A percentile compares a stretch with the other conserved stretches of the same genome.
Evolutionary conservation across 1,140 invertebrate species (phyloP).

Genomic region (Marisa cornuarietis): DNA sequence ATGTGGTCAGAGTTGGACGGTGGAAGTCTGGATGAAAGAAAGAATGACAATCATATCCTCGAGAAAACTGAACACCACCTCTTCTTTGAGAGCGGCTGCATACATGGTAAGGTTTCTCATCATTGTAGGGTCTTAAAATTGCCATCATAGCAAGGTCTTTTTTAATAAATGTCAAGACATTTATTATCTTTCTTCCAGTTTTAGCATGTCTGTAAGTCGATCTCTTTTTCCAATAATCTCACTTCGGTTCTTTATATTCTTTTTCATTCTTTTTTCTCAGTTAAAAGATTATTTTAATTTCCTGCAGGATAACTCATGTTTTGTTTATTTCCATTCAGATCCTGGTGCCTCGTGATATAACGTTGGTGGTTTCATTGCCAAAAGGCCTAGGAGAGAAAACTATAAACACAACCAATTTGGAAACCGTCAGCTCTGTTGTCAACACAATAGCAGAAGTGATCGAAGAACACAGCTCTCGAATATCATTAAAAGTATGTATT

Average conservation of each 20-base stretch:
- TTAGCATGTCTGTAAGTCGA: no score
- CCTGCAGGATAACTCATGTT: no score
- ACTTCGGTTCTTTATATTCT: conserved; percentile 3
- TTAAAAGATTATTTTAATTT: background rate
- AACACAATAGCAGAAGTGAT: conserved; percentile 12
- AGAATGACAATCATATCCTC: no score
- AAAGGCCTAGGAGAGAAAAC: conserved; percentile 18
- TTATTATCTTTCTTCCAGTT: no score
- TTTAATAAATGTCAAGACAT: no score
- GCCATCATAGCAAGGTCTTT: no score
- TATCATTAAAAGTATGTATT: background rate
- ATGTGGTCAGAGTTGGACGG: no score
- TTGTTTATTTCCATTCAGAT: conserved; percentile 2
- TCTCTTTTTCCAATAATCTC: background rate
- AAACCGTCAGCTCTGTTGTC: background rate
- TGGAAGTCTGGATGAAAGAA: no score
- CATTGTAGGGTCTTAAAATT: no score
- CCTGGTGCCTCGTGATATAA: conserved; percentile 9
- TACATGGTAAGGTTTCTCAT: no score
- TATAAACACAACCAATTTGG: conserved; percentile 4
- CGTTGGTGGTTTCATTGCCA: conserved; percentile 6
- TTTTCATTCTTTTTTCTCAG: background rate
- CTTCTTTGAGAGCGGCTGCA: no score
- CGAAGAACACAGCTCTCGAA: background rate
- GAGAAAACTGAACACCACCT: no score